phyloP scores from a whole-genome alignment of 1,140 invertebrate species.

The Listronotus oregonensis region DNA sequence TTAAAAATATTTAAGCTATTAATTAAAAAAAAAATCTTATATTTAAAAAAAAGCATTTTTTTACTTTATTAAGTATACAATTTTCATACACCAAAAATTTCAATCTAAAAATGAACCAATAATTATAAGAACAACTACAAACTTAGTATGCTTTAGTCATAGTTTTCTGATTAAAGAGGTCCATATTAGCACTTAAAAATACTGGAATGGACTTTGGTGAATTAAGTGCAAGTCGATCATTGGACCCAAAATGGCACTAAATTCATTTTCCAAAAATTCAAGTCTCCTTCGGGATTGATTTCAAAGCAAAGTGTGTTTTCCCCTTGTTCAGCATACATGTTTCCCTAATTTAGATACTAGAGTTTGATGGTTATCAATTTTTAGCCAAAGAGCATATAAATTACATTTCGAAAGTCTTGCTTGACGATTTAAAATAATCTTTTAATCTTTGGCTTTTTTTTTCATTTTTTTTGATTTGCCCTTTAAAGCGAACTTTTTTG shows the following conservation, averaged over 20 bases:
- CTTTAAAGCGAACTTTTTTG: constrained; percentile 68
- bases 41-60: too few species aligned
- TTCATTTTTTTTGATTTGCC: constrained; percentile 72
- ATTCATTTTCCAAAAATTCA: constrained; percentile 85
- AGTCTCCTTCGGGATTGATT: constrained; percentile 71
- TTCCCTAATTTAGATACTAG: constrained; percentile 72
- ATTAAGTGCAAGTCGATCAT: constrained; percentile 77
- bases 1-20: too few species aligned
- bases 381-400: constrained; percentile 86
- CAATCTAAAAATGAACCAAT: too few species aligned
- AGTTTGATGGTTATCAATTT: constrained; percentile 75
- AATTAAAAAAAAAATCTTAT: too few species aligned
- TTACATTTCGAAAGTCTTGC: constrained; percentile 83
- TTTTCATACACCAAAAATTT: too few species aligned
- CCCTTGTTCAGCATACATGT: constrained; percentile 83
- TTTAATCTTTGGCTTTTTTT: constrained; percentile 75
- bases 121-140: not conserved
- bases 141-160: constrained; percentile 44
- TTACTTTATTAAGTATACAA: too few species aligned
- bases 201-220: constrained; percentile 83
- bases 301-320: constrained; percentile 83
- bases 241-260: constrained; percentile 71
- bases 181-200: constrained; percentile 80
- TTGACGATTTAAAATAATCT: constrained; percentile 81
- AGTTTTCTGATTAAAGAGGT: constrained; percentile 71